Evolutionary conservation across 2,888 invertebrate species (phyloP).

Genomic region (Erebia aethiops): DNA sequence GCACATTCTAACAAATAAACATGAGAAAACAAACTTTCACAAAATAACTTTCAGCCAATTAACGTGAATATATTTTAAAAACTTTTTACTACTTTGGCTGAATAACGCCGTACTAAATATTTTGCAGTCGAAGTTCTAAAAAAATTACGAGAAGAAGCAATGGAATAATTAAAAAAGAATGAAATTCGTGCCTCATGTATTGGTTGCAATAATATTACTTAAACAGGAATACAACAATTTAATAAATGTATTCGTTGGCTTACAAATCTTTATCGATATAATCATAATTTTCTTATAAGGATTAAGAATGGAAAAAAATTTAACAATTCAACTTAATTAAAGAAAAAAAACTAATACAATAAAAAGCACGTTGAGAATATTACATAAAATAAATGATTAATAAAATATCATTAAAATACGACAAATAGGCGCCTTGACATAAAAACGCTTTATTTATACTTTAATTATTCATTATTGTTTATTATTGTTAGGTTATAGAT

Average conservation of each 20-base stretch:
- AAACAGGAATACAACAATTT: neutral
- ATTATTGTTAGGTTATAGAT: neutral
- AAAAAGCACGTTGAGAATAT: neutral
- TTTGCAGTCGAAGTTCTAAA: conserved; percentile 16
- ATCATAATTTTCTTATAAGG: too few species aligned
- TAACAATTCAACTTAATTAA: neutral
- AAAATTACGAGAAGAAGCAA: conserved; percentile 18
- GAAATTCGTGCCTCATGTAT: neutral
- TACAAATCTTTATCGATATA: too few species aligned
- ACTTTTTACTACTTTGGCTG: neutral
- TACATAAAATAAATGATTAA: neutral
- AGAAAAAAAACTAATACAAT: neutral
- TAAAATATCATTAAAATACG: conserved; percentile 3
- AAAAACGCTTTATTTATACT: neutral
- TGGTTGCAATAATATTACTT: neutral
- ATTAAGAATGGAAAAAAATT: too few species aligned
- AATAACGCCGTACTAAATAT: conserved; percentile 8
- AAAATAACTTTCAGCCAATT: neutral
- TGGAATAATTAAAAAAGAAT: conserved; percentile 2
- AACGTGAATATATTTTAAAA: neutral
- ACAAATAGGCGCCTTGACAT: conserved; percentile 13
- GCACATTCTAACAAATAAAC: too few species aligned
- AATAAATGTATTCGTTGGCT: neutral
- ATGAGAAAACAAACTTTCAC: too few species aligned
- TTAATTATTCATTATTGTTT: neutral